Evolutionary conservation across 2,888 invertebrate genomes (phyloP).

Genomic region (Sinopyrophorus schimmeli): DNA sequence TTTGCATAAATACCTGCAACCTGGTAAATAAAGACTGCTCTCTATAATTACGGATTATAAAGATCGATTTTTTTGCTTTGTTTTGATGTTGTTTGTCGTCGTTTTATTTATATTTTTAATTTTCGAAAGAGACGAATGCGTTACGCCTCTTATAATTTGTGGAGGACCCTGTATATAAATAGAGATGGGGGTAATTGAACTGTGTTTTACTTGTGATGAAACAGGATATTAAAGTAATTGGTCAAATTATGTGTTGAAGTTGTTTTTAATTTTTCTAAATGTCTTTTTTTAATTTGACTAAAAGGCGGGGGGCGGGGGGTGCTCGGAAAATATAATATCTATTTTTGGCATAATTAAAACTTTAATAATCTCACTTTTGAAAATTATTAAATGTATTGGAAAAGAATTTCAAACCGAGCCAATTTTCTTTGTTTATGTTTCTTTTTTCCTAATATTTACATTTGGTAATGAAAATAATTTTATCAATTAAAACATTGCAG

Average conservation of each 20-base stretch:
- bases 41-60: conserved; percentile 22
- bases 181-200: conserved; percentile 27
- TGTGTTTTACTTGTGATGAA: conserved; percentile 20
- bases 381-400: no score
- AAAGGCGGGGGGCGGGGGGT: not conserved
- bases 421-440: no score
- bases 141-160: no score
- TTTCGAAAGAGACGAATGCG: no score
- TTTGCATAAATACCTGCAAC: conserved; percentile 27
- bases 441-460: no score
- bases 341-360: no score
- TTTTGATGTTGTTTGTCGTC: conserved; percentile 2
- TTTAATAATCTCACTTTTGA: no score
- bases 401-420: no score
- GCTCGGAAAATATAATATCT: not conserved
- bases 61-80: conserved; percentile 11
- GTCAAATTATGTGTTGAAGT: conserved; percentile 17
- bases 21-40: conserved; percentile 17
- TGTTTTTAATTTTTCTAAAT: conserved; percentile 1
- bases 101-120: no score
- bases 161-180: no score
- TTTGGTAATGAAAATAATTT: no score
- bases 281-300: not conserved
- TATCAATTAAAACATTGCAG: no score
- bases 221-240: conserved; percentile 30